phyloP scores from a whole-genome alignment of 2,888 invertebrate species.

The Tipula unca region DNA sequence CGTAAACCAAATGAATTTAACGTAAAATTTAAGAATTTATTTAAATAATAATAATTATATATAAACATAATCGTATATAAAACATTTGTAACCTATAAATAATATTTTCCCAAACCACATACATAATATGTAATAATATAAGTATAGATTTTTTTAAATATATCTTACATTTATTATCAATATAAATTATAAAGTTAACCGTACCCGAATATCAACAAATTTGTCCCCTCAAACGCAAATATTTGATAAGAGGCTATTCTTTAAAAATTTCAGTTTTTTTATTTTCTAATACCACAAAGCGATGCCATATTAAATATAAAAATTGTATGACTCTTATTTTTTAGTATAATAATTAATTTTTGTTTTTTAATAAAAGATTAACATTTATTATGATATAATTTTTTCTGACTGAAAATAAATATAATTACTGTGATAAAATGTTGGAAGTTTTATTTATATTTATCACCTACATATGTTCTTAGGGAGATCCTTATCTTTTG shows the following conservation, averaged over 20 bases:
- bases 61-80: neutral
- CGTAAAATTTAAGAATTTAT: neutral
- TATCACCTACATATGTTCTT: too few species aligned
- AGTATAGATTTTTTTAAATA: neutral
- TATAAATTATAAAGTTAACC: neutral
- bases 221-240: neutral
- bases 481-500: too few species aligned
- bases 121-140: too few species aligned
- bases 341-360: neutral
- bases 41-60: neutral
- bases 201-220: neutral
- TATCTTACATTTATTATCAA: neutral
- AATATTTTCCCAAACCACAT: neutral
- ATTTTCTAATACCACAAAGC: neutral
- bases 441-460: neutral
- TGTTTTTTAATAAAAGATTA: neutral
- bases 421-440: neutral
- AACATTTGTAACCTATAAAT: neutral
- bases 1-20: neutral
- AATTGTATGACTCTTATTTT: neutral
- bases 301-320: neutral
- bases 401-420: slow-evolving; percentile 14
- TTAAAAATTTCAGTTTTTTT: neutral
- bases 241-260: neutral
- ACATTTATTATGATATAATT: neutral